Evolutionary conservation across 2,888 invertebrate species (phyloP), one percentile per base, ranked within the genome.

Genomic region (Spisula subtruncata): DNA sequence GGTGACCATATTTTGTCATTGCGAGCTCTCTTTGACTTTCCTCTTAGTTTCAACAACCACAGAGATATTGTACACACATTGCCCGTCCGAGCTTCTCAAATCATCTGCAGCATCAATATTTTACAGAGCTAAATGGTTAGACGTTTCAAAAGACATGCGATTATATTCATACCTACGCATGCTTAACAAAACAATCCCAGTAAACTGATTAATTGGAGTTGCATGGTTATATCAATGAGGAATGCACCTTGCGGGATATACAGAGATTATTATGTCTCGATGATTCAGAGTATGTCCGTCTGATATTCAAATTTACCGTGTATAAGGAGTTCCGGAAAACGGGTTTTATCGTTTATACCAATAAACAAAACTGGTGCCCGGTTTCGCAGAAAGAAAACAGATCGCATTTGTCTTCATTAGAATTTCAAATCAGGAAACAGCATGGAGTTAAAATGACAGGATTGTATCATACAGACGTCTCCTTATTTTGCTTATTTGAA

Each of bases 351-450:
- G 25, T 66, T 66, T 66, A 10, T 66, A 25, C n/a, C 25, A 66
- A 66, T 25, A 66, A 8, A 66, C 60, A 66, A 66, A 25, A 8
- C 60, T 66, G 60, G 60, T 66, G 20, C 60, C 60, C 25, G 25
- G n/a, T 66, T 66, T 25, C 60, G 25, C 25, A 25, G 60, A 66
- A n/a, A 66, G 60, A 66, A 60, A 66, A 66, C 60, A n/a, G 60
- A 66, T 66, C 60, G 25, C n/a, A 66, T 66, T 66, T 25, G 60
- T n/a, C n/a, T 66, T 66, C n/a, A 66, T 66, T 66, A 66, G 60
- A 25, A 66, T 66, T 66, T 25, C 60, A 66, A 66, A 66, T 66
- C 18, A 25, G 60, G 60, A 66, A 66, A 25, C 25, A 66, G n/a
- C 10, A 66, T 10, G 10, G 60, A n/a, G 60, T 66, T 66, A 25